These are phyloP conservation scores for Saturnia japonica DNA, from an alignment of 2,888 invertebrate genomes.

Conservation along the genomic window DNA sequence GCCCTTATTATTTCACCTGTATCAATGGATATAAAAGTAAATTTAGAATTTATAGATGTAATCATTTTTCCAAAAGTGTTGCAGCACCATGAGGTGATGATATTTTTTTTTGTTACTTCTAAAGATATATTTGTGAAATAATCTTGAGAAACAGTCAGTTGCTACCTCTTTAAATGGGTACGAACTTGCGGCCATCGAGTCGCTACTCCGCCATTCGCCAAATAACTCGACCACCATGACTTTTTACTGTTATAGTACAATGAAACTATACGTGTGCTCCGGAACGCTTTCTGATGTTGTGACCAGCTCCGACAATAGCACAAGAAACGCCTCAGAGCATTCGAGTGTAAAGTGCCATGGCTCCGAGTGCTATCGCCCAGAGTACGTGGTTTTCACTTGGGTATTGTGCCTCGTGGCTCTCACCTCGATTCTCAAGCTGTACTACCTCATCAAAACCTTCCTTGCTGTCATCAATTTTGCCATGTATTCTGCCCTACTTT, in stretches of 20 bases:
- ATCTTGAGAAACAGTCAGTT: too few species aligned
- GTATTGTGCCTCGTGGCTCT: constrained; percentile 94
- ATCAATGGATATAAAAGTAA: too few species aligned
- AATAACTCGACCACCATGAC: too few species aligned
- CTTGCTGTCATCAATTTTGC: constrained; percentile 89
- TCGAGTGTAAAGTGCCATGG: constrained; percentile 79
- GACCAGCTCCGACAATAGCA: neutral
- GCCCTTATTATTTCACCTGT: too few species aligned
- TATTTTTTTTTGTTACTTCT: too few species aligned
- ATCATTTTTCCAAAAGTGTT: too few species aligned
- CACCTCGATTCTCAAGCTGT: constrained; percentile 95
- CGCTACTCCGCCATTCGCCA: too few species aligned
- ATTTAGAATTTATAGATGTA: too few species aligned
- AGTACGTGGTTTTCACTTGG: constrained; percentile 97
- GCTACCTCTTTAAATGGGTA: too few species aligned
- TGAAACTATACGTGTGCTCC: constrained; percentile 65
- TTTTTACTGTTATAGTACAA: constrained; percentile 51
- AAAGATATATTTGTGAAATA: too few species aligned
- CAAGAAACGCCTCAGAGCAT: neutral
- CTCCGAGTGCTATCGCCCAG: constrained; percentile 89
- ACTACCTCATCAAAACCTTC: constrained; percentile 92
- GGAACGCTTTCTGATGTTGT: constrained; percentile 32
- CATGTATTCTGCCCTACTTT: constrained; percentile 87
- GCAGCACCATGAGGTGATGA: too few species aligned
- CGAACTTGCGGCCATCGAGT: too few species aligned